Evolutionary conservation across 1,140 invertebrate genomes (phyloP).

Genomic region (Cotesia glomerata): DNA sequence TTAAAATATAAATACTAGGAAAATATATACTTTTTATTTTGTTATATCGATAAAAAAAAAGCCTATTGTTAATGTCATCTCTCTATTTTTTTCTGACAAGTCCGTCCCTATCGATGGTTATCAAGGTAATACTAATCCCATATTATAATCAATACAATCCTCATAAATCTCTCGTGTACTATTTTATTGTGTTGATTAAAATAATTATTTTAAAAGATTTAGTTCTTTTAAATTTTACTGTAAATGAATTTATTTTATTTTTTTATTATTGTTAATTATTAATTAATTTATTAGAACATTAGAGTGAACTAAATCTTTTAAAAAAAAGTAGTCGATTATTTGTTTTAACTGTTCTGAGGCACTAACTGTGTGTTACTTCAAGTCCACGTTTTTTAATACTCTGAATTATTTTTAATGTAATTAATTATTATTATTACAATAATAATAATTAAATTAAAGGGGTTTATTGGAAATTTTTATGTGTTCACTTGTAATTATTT

Average conservation of each 20-base stretch:
- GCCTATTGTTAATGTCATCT: slow-evolving; percentile 64
- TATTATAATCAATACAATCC: slow-evolving; percentile 62
- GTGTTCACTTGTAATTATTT: background rate
- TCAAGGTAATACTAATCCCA: slow-evolving; percentile 64
- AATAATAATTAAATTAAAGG: no score
- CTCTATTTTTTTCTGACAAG: slow-evolving; percentile 65
- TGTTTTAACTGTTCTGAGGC: slow-evolving; percentile 29
- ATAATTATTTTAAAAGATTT: background rate
- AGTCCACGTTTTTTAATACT: background rate
- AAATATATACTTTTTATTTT: slow-evolving; percentile 48
- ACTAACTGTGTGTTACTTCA: background rate
- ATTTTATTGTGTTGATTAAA: slow-evolving; percentile 47
- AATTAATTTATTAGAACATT: background rate
- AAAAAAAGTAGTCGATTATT: slow-evolving; percentile 50
- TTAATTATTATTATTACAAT: no score
- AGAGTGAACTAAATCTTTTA: slow-evolving; percentile 50
- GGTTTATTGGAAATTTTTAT: background rate
- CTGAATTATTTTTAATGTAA: no score
- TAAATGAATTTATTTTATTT: background rate
- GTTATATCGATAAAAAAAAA: slow-evolving; percentile 60
- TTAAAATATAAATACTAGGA: background rate
- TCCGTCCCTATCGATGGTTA: slow-evolving; percentile 64
- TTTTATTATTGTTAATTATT: background rate
- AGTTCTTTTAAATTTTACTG: no score
- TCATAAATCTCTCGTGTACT: slow-evolving; percentile 49